phyloP scores from a whole-genome alignment of 2,888 invertebrate genomes.

The Sarcophaga variegata region DNA sequence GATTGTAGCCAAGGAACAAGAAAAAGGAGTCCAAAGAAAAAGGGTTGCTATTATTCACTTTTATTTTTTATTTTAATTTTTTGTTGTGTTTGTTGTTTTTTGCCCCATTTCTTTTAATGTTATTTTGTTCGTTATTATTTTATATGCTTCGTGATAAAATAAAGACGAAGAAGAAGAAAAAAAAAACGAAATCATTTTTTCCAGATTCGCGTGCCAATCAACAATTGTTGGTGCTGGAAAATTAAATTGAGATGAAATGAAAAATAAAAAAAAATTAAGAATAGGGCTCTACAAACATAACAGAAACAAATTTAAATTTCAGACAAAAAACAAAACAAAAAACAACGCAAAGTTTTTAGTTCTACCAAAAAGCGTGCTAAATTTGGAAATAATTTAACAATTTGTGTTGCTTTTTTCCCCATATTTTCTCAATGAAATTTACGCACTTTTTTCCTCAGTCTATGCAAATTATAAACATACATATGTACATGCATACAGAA shows the following conservation, averaged over 20 bases:
- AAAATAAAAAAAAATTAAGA: conserved; percentile 12
- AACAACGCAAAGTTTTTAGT: conserved; percentile 24
- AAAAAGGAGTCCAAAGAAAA: conserved; percentile 36
- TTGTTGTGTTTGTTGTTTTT: not conserved
- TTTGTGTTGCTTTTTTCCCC: not conserved
- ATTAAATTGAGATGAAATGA: conserved; percentile 18
- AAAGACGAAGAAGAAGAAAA: not conserved
- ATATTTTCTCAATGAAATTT: conserved; percentile 12
- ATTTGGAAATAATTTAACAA: conserved; percentile 15
- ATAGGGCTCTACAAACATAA: conserved; percentile 1
- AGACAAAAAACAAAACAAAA: conserved; percentile 28
- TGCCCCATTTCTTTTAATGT: not conserved
- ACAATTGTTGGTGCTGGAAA: conserved; percentile 62
- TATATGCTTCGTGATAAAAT: not conserved
- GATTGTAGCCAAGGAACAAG: conserved; percentile 51
- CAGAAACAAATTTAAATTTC: conserved; percentile 41
- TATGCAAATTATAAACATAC: not conserved
- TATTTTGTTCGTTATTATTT: conserved; percentile 30
- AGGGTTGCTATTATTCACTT: conserved; percentile 53
- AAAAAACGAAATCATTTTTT: conserved; percentile 52
- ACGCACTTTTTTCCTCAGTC: conserved; percentile 39
- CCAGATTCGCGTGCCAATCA: conserved; percentile 67
- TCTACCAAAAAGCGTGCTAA: conserved; percentile 49
- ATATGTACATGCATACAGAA: too few relatives aligned
- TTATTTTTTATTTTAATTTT: not conserved